A percentile compares a stretch with the other conserved stretches of the same genome.
phyloP scores from a whole-genome alignment of 2,888 invertebrate genomes.

The Frankliniella fusca region DNA sequence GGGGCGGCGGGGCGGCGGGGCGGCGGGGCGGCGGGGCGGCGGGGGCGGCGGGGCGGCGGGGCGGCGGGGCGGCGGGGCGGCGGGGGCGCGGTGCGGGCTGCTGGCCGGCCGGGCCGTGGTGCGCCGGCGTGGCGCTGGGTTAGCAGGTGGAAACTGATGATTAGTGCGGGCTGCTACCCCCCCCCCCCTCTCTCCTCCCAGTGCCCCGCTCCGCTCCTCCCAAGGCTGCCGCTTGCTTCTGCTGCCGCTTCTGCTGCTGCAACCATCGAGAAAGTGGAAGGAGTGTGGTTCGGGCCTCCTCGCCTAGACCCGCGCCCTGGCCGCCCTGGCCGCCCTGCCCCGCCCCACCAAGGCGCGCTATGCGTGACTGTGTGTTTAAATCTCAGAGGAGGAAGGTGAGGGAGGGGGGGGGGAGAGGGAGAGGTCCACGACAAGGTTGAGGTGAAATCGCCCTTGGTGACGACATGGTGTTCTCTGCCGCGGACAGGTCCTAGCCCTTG shows the following conservation, averaged over 20 bases:
- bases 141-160: background rate
- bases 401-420: background rate
- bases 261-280: slow-evolving; percentile 5
- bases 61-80: no score
- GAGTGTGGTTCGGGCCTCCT: background rate
- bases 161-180: background rate
- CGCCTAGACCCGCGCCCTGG: no score
- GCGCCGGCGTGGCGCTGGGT: background rate
- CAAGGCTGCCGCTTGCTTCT: background rate
- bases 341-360: background rate
- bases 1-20: background rate
- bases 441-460: background rate
- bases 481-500: no score
- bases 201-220: background rate
- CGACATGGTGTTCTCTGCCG: background rate
- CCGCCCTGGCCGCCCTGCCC: no score
- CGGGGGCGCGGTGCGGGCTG: background rate
- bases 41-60: background rate
- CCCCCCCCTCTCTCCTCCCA: background rate
- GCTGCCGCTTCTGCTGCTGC: background rate
- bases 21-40: background rate
- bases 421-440: background rate
- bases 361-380: background rate
- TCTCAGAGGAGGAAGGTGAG: background rate
- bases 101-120: background rate